These are phyloP conservation scores for Ricordea florida DNA, from an alignment of 92 coral and sea anemone genomes.

Conservation along the genomic window DNA sequence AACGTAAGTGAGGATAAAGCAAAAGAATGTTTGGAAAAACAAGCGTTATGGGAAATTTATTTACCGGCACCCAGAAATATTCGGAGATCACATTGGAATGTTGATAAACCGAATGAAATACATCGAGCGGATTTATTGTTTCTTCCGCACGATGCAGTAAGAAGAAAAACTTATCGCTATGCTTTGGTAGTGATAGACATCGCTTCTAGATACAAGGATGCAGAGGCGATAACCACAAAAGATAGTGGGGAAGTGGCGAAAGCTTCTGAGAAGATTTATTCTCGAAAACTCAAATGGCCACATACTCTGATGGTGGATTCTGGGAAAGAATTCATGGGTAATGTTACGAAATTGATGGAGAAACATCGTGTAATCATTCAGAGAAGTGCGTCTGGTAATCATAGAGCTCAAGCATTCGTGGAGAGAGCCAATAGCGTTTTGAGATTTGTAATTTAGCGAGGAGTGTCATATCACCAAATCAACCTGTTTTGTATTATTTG, in stretches of 20 bases:
- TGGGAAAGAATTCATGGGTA: constrained; percentile 53
- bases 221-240: constrained; percentile 42
- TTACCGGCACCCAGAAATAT: not conserved
- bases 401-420: constrained; percentile 38
- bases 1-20: too few species aligned
- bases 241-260: constrained; percentile 34
- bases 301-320: constrained; percentile 48
- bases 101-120: not conserved
- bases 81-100: not conserved
- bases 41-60: too few species aligned
- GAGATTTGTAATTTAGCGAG: constrained; percentile 14
- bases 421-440: constrained; percentile 42
- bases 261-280: constrained; percentile 34
- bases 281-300: constrained; percentile 44
- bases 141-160: too few species aligned
- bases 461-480: not conserved
- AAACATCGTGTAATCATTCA: constrained; percentile 23
- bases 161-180: not conserved
- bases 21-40: too few species aligned
- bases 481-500: constrained; percentile 50
- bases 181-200: constrained; percentile 53
- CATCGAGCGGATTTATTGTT: too few species aligned
- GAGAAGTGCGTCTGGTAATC: constrained; percentile 46
- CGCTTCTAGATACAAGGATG: constrained; percentile 53
- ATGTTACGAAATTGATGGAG: constrained; percentile 29